Evolutionary conservation across 2,888 invertebrate species (phyloP).

Genomic region (Parthenolecanium corni): DNA sequence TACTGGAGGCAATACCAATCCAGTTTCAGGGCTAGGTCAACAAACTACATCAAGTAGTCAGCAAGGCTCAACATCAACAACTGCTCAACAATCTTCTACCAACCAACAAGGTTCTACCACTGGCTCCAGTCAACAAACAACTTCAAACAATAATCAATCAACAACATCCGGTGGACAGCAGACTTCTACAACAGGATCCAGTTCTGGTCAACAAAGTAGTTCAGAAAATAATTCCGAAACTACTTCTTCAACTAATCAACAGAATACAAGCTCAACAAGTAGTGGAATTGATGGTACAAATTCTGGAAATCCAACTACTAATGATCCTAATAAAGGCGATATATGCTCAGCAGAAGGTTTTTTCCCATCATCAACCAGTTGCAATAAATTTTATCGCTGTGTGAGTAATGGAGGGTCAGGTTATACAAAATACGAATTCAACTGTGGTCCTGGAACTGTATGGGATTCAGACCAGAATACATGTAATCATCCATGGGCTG

Average conservation of each 20-base stretch:
- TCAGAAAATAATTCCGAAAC: constrained; percentile 30
- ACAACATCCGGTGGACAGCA: constrained; percentile 28
- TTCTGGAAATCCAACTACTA: constrained; percentile 1
- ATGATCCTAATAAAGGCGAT: constrained; percentile 11
- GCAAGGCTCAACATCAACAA: constrained; percentile 30
- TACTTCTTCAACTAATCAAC: constrained; percentile 18
- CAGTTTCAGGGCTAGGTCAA: constrained; percentile 15
- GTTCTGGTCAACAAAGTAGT: constrained; percentile 30
- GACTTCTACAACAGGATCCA: constrained; percentile 16
- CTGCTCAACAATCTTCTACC: constrained; percentile 29
- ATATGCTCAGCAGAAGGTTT: constrained; percentile 49
- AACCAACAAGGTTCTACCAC: constrained; percentile 15
- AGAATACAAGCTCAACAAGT: constrained; percentile 6
- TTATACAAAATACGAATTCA: constrained; percentile 47
- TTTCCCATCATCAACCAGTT: constrained; percentile 48
- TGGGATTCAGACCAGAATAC: constrained; percentile 54
- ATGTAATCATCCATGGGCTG: constrained; percentile 49
- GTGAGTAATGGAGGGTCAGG: constrained; percentile 43
- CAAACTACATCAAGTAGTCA: constrained; percentile 30
- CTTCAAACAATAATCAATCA: constrained; percentile 29
- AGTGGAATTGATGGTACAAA: not conserved
- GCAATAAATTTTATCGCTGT: constrained; percentile 57
- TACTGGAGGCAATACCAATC: constrained; percentile 28
- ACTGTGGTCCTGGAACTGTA: constrained; percentile 54
- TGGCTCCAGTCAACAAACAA: constrained; percentile 30